Evolutionary conservation across 53 echinoderm and acorn worm genomes (phyloP).

Genomic region (Antedon mediterranea): DNA sequence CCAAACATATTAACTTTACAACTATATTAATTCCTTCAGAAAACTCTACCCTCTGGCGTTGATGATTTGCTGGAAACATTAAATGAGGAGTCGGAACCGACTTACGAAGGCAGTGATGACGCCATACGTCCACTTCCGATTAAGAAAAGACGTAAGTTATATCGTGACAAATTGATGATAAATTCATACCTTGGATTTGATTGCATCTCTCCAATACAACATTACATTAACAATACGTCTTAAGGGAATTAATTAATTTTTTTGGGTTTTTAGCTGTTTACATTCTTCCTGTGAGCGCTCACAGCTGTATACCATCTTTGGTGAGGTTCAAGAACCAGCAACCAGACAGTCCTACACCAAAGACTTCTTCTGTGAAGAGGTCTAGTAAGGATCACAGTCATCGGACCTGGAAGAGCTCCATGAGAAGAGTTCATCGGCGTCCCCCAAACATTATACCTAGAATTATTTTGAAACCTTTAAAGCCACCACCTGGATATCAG

Average conservation of each 20-base stretch:
- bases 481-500: slow-evolving; percentile 40
- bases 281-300: slow-evolving; percentile 62
- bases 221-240: no score
- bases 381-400: not conserved
- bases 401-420: not conserved
- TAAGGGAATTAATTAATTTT: not conserved
- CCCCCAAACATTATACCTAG: slow-evolving; percentile 62
- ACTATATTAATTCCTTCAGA: slow-evolving; percentile 12
- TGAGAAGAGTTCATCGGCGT: slow-evolving; percentile 31
- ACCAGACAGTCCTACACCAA: not conserved
- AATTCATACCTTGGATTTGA: no score
- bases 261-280: slow-evolving; percentile 44
- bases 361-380: slow-evolving; percentile 6
- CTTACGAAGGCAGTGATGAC: slow-evolving; percentile 7
- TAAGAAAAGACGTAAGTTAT: slow-evolving; percentile 51
- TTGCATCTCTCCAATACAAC: no score
- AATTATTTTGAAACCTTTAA: slow-evolving; percentile 82
- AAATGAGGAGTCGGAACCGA: slow-evolving; percentile 24
- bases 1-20: no score
- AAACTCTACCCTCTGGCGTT: slow-evolving; percentile 30
- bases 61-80: slow-evolving; percentile 37
- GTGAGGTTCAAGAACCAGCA: slow-evolving; percentile 22
- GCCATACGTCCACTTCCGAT: slow-evolving; percentile 17
- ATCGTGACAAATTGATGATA: no score
- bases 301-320: slow-evolving; percentile 51